Conservation (phyloP, 2,113 vertebrate genomes). For the Candoia aspera region DNA sequence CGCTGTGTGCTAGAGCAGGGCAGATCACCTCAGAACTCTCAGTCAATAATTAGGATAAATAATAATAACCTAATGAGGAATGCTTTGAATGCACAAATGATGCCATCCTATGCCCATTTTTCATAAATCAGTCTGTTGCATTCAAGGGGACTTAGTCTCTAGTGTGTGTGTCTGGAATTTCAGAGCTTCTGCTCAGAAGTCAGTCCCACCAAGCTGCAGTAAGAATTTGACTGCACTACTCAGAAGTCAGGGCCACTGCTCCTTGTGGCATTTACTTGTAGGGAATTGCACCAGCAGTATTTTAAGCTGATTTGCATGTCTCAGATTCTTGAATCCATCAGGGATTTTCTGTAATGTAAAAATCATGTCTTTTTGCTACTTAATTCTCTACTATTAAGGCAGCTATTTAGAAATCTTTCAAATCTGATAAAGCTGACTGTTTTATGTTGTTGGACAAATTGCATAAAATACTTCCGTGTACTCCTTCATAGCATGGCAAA, state of each 20-base stretch:
- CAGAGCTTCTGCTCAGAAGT: neutral
- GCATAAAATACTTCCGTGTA: neutral
- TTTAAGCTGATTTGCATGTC: neutral
- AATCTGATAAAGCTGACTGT: neutral
- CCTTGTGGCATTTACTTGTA: neutral
- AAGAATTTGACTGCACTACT: neutral
- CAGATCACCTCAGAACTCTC: neutral
- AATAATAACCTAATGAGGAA: neutral
- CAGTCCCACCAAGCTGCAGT: neutral
- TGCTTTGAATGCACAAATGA: neutral
- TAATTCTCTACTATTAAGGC: accelerated
- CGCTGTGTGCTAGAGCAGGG: neutral
- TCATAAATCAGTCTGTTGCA: neutral
- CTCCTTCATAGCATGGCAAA: neutral
- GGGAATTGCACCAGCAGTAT: neutral
- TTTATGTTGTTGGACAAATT: neutral
- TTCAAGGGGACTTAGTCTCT: neutral
- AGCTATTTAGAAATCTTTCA: neutral
- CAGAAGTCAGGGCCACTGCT: neutral
- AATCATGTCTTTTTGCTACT: accelerated
- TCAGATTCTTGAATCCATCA: neutral
- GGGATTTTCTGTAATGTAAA: neutral
- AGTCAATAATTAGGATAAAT: neutral
- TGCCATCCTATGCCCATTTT: neutral
- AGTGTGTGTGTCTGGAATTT: neutral